phyloP scores from a whole-genome alignment of 2,888 invertebrate genomes.

The Cyclophora punctaria region DNA sequence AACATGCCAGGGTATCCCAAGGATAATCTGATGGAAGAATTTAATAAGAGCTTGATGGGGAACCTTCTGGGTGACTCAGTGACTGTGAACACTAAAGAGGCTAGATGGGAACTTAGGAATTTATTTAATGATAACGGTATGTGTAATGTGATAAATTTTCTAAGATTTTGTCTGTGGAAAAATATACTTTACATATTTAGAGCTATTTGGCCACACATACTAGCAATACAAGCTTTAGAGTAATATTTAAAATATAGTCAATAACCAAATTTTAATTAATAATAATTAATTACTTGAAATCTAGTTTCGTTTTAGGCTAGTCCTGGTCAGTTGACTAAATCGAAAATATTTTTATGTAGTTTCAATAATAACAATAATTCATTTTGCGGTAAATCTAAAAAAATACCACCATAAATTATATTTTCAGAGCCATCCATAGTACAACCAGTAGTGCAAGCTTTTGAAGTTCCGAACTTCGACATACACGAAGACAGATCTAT shows the following conservation, averaged over 20 bases:
- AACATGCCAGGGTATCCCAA: conserved; percentile 44
- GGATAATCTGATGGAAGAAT: conserved; percentile 66
- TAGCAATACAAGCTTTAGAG: too few species aligned
- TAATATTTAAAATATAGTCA: too few species aligned
- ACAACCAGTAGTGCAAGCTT: conserved; percentile 61
- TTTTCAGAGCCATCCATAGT: conserved; percentile 58
- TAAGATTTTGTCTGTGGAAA: too few species aligned
- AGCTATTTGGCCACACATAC: too few species aligned
- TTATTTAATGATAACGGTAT: conserved; percentile 74
- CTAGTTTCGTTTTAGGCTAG: too few species aligned
- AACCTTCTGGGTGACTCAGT: conserved; percentile 75
- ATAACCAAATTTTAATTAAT: too few species aligned
- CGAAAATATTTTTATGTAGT: too few species aligned
- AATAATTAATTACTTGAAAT: too few species aligned
- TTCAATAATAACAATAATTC: too few species aligned
- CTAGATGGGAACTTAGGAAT: conserved; percentile 78
- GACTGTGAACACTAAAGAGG: conserved; percentile 82
- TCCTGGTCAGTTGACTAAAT: too few species aligned
- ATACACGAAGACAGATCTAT: conserved; percentile 69
- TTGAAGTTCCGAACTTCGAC: conserved; percentile 62
- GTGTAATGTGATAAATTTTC: neutral
- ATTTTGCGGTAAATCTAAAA: too few species aligned
- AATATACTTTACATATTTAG: too few species aligned
- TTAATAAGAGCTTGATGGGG: conserved; percentile 64
- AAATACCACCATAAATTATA: neutral